Base-by-base conservation (phyloP, 2,888 invertebrate genomes). In the Drosophila barbarae region DNA sequence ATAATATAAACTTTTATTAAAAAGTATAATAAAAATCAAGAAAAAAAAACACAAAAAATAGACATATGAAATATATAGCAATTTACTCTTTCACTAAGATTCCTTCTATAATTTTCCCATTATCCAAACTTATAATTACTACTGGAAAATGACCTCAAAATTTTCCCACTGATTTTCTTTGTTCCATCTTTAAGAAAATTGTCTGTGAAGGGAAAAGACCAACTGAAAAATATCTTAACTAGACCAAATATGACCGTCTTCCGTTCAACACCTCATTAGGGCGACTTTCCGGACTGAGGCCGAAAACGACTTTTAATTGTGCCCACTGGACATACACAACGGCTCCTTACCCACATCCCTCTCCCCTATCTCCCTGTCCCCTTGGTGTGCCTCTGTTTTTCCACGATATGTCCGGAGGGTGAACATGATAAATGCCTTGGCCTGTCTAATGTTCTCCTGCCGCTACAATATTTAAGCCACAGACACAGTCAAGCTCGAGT, bases 201-300 rank as follows among this genome's bases (percentile, higher is more conserved):
- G 63, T 44, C 49, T 54, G 49, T 30, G 35, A 59, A 71, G 42
- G 49, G 49, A 30, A 30, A 5, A 60, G 35, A 21, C 21, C 36
- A 46, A 50, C 57, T 72, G 36, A 5, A 18, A 57, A 69, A 67
- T 61, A 74, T 69, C 75, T 72, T 49, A 72, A 77, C 72, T 50
- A 60, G 50, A 47, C 54, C 41, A 47, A 81, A 71, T 67, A 9
- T 49, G 57, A 41, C 49, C 49, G 51, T 53, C 81, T 83, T 80
- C 77, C 77, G 83, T 67, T 83, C 77, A 72, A 53, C 83, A 83
- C 78, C 83, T 78, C 78, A 83, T 84, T 81, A 81, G 39, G 61
- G 41, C 68, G 60, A 68, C 65, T 71, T 76, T 72, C 70, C 71
- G 66, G 66, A 64, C 41, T 8, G 18, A 35, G 47, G 52, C 70